Percentiles rank a stretch among this genome's conserved stretches.
phyloP scores from a whole-genome alignment of 1,140 invertebrate genomes.

The Gerris buenoi region DNA sequence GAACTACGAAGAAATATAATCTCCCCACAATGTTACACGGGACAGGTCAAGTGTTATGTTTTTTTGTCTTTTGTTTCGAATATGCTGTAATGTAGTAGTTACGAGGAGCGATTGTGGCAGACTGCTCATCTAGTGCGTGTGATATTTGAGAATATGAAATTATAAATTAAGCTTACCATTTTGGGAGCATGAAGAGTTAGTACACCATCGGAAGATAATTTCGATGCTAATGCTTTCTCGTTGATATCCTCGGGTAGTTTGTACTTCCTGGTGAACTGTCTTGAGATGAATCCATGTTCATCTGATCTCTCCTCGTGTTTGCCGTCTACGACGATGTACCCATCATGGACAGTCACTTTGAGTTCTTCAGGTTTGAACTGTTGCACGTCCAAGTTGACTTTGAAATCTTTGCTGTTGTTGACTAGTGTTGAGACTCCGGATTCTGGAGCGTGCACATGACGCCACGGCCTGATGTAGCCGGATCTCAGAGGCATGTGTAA shows the following conservation, averaged over 20 bases:
- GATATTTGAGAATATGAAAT: too few species aligned
- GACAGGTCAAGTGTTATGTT: too few species aligned
- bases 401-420: slow-evolving; percentile 16
- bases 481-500: slow-evolving; percentile 12
- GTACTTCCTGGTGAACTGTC: slow-evolving; percentile 31
- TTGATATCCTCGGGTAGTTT: slow-evolving; percentile 43
- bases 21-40: too few species aligned
- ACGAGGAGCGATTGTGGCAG: too few species aligned
- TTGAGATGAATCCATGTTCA: slow-evolving; percentile 14
- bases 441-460: slow-evolving; percentile 3
- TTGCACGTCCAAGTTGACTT: slow-evolving; percentile 50
- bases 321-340: slow-evolving; percentile 46
- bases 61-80: too few species aligned
- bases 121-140: too few species aligned
- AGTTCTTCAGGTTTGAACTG: slow-evolving; percentile 68
- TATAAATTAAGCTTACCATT: slow-evolving; percentile 15
- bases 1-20: too few species aligned
- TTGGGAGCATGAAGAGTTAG: slow-evolving; percentile 41
- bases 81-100: too few species aligned
- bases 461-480: slow-evolving; percentile 15
- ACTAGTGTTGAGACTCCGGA: slow-evolving; percentile 18
- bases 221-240: slow-evolving; percentile 38
- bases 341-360: slow-evolving; percentile 52
- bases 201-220: slow-evolving; percentile 43
- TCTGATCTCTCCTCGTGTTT: slow-evolving; percentile 50